A percentile compares a stretch with the other conserved stretches of the same genome.
Conservation (phyloP, 2,888 invertebrate species). For the Torymus aiolomorphi region DNA sequence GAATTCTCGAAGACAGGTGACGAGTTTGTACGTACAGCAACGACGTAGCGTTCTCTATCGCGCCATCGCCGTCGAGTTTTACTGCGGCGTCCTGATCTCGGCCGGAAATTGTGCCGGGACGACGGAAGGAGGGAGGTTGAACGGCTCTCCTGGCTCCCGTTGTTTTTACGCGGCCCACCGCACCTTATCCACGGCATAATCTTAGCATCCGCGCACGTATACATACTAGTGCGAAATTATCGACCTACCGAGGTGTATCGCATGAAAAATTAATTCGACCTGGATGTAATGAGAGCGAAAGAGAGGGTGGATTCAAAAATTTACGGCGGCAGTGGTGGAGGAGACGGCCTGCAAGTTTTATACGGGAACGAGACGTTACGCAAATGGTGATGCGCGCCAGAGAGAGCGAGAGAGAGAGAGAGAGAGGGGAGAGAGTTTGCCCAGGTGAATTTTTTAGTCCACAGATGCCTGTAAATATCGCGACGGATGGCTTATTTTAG, state of each 20-base stretch:
- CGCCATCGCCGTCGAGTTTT: slow-evolving; percentile 52
- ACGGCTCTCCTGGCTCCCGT: slow-evolving; percentile 32
- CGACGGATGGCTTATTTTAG: slow-evolving; percentile 28
- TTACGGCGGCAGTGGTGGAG: not conserved
- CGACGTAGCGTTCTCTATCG: not conserved
- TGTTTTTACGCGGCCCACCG: not conserved
- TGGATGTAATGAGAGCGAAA: not conserved
- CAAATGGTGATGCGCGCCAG: slow-evolving; percentile 25
- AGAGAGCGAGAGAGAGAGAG: not conserved
- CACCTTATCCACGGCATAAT: not conserved
- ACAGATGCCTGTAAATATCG: slow-evolving; percentile 6
- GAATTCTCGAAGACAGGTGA: too few species aligned
- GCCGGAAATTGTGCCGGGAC: slow-evolving; percentile 57
- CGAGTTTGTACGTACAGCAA: too few species aligned
- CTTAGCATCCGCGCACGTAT: not conserved
- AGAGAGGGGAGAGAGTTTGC: too few species aligned
- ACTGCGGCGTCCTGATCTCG: slow-evolving; percentile 56
- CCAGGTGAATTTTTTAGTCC: slow-evolving; percentile 37
- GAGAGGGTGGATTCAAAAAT: slow-evolving; percentile 40
- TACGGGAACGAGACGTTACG: slow-evolving; percentile 12
- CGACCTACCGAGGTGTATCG: slow-evolving; percentile 7
- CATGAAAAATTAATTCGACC: slow-evolving; percentile 37
- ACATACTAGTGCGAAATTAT: too few species aligned
- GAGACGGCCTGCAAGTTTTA: slow-evolving; percentile 32
- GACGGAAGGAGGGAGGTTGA: not conserved